Base-by-base conservation (phyloP, 2,797 vertebrate species). In the Coregonus sp. region DNA sequence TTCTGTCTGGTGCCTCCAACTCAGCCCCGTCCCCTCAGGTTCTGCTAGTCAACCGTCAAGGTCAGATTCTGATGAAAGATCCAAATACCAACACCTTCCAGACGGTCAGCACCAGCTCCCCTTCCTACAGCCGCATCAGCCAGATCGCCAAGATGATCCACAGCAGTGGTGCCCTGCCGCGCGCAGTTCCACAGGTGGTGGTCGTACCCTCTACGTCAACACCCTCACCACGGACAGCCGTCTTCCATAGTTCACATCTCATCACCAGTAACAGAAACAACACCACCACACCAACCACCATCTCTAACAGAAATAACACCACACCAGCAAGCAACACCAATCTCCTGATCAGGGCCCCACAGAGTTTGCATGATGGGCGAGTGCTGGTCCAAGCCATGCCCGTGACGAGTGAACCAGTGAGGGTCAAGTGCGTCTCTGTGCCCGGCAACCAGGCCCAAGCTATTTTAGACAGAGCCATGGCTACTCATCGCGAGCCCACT, bases 61-160 rank as follows among this genome's bases (percentile, higher is more conserved):
- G 95, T n/a, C 96, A 96, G 83, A 94, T 98, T 80, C 93, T 97
- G 18, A 86, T 96, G 80, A 97, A 96, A 90, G 92, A 96, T 87
- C 89, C 91, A 0, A 89, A 84, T 70, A 87, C 89, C 4, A 94
- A 95, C 87, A 95, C 92, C 0, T 95, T 90, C 59, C 94, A 95
- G 76, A 31, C 88, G 0, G 83, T 94, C 52, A 85, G 18, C 61
- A 6, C 90, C 2, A 92, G 89, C 73, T 93, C 93, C 0, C 92
- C 93, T 0, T 77, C 93, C 0, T 93, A 93, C 72, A 90, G 35
- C 69, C 92, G 86, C 73, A 94, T 95, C 65, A 95, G 93, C 73
- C 93, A 92, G 70, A 94, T 95, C 9, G 94, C 93, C 11, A 94
- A 90, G 75, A 82, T 95, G 25, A 89, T 95, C 20, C 94, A 95